Evolutionary conservation across 2,113 vertebrate genomes (phyloP).

Genomic region (Chloropsis cyanopogon): DNA sequence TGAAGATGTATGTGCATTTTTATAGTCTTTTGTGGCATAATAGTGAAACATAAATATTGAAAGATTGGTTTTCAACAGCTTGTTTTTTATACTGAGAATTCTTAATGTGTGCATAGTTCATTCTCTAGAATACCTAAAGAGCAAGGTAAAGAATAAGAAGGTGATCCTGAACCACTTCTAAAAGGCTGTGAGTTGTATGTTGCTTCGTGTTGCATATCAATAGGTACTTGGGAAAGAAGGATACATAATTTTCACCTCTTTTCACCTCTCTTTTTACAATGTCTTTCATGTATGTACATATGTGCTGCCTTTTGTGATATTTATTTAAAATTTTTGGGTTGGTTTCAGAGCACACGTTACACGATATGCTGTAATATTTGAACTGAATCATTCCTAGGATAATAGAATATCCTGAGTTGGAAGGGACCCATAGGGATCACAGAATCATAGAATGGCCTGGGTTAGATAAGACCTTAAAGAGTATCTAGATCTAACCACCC

Average conservation of each 20-base stretch:
- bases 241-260: background rate
- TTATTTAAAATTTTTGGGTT: background rate
- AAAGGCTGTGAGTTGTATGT: background rate
- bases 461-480: background rate
- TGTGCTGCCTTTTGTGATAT: background rate
- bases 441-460: background rate
- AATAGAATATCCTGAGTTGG: background rate
- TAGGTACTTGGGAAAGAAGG: background rate
- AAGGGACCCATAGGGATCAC: background rate
- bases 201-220: background rate
- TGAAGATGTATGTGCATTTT: background rate
- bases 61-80: background rate
- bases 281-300: background rate
- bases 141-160: background rate
- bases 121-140: background rate
- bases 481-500: background rate
- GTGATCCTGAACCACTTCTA: background rate
- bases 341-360: background rate
- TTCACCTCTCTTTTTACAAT: background rate
- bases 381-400: background rate
- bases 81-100: background rate
- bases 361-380: background rate
- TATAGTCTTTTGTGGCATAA: background rate
- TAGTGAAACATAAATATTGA: background rate
- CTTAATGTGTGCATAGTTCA: background rate